These are phyloP conservation scores for Cinclus mexicanus DNA, from an alignment of 2,113 vertebrate species.

Conservation along the genomic window DNA sequence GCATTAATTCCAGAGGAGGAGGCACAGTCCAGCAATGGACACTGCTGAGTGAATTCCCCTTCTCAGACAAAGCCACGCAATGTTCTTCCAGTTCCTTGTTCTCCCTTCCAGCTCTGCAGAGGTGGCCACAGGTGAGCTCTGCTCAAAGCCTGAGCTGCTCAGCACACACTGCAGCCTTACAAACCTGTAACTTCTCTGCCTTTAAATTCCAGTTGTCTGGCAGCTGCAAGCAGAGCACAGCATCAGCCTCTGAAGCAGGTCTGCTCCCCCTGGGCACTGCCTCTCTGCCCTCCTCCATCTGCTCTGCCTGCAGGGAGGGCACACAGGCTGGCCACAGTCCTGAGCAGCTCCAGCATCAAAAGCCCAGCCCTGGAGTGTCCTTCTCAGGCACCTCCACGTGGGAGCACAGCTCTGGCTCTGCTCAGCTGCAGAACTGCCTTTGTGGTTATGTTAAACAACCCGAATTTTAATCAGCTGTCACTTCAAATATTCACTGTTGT, in stretches of 20 bases:
- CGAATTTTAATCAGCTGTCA: background rate
- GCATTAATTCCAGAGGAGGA: background rate
- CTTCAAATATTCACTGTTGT: background rate
- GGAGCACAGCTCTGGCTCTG: background rate
- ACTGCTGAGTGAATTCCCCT: background rate
- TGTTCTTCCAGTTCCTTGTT: background rate
- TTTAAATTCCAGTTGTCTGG: background rate
- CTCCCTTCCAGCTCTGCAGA: background rate
- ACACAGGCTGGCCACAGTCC: background rate
- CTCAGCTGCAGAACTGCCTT: background rate
- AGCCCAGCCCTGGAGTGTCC: background rate
- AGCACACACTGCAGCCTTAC: fast-evolving
- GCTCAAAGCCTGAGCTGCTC: background rate
- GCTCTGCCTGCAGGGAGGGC: background rate
- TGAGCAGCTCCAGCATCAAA: background rate
- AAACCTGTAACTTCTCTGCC: background rate
- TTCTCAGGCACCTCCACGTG: background rate
- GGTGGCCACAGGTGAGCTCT: background rate
- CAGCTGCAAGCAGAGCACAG: background rate
- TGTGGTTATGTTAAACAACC: background rate
- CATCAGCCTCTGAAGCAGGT: background rate
- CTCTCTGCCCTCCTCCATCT: background rate
- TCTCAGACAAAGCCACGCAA: background rate
- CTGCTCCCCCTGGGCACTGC: background rate
- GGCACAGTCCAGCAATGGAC: fast-evolving